phyloP scores from a whole-genome alignment of 2,797 vertebrate genomes.

The Sebastiscus albofasciatus region DNA sequence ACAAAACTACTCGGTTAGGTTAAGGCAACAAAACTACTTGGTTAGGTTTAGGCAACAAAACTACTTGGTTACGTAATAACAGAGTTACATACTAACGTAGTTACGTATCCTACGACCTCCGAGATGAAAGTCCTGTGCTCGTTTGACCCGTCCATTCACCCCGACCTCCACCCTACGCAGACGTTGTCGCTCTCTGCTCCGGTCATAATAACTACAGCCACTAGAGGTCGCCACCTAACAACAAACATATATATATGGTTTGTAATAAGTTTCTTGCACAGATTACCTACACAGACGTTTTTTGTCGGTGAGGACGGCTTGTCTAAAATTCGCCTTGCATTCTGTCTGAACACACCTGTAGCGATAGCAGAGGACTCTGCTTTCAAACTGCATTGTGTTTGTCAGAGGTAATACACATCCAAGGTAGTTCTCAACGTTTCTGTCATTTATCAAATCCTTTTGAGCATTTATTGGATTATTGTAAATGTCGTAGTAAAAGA shows the following conservation, averaged over 20 bases:
- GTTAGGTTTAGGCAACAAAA: too few relatives aligned
- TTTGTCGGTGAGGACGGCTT: accelerated
- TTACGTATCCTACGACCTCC: too few relatives aligned
- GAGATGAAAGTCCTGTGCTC: too few relatives aligned
- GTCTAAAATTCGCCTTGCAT: not conserved
- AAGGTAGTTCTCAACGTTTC: not conserved
- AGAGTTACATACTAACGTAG: too few relatives aligned
- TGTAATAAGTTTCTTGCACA: not conserved
- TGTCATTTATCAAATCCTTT: not conserved
- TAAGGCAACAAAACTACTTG: too few relatives aligned
- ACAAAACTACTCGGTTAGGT: too few relatives aligned
- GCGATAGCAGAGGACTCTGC: not conserved
- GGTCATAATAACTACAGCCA: not conserved
- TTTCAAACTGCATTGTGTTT: not conserved
- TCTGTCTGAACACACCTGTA: not conserved
- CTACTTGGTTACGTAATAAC: too few relatives aligned
- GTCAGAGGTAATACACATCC: not conserved
- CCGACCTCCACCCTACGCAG: accelerated
- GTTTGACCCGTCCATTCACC: too few relatives aligned
- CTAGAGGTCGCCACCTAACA: not conserved
- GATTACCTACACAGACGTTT: not conserved
- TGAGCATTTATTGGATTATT: not conserved
- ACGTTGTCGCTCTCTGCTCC: not conserved
- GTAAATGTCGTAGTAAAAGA: not conserved
- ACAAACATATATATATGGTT: not conserved